Evolutionary conservation across 1,140 invertebrate genomes (phyloP).

Genomic region (Neodiprion pinetum): DNA sequence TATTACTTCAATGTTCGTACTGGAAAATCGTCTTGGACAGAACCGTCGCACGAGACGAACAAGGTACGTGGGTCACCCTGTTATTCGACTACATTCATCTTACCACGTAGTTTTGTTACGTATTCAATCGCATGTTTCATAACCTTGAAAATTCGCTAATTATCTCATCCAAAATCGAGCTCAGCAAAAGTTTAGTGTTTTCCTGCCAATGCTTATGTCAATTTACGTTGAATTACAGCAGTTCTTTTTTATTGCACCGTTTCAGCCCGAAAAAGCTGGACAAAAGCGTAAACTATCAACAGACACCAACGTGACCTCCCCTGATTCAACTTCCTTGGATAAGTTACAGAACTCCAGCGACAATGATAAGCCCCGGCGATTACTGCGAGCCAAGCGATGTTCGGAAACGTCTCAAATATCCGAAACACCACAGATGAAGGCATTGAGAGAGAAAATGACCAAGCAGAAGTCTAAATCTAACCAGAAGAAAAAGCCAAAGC

Average conservation of each 20-base stretch:
- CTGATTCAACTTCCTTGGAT: neutral
- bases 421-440: slow-evolving; percentile 42
- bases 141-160: neutral
- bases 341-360: neutral
- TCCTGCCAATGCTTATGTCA: neutral
- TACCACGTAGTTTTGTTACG: neutral
- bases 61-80: slow-evolving; percentile 18
- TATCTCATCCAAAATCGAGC: neutral
- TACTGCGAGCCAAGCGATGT: slow-evolving; percentile 16
- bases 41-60: slow-evolving; percentile 9
- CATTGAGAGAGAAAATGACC: slow-evolving; percentile 32
- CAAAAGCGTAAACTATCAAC: neutral
- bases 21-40: slow-evolving; percentile 41
- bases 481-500: slow-evolving; percentile 27
- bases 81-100: neutral
- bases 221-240: neutral
- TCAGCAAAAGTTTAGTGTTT: neutral
- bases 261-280: neutral
- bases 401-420: neutral
- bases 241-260: neutral
- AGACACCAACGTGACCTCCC: neutral
- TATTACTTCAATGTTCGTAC: slow-evolving; percentile 52
- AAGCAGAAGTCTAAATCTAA: slow-evolving; percentile 7
- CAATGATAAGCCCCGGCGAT: neutral
- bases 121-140: neutral